phyloP scores from a whole-genome alignment of 2,888 invertebrate genomes.

The Diloba caeruleocephala region DNA sequence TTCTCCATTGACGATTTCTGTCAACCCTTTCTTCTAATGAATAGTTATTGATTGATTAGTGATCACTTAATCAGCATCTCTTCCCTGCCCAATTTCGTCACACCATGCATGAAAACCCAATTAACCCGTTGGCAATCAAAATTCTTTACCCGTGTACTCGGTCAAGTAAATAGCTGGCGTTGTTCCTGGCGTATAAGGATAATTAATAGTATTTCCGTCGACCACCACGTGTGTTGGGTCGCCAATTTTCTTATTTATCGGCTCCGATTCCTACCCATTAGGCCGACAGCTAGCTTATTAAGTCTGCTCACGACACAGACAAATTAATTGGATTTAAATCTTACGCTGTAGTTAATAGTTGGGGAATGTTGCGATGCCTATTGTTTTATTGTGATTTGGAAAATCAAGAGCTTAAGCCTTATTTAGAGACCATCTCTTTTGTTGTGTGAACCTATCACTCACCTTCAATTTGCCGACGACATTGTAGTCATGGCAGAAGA shows the following conservation, averaged over 20 bases:
- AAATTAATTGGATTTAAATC: constrained; percentile 66
- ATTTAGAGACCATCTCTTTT: too few species aligned
- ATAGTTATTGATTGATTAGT: too few species aligned
- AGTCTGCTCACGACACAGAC: constrained; percentile 66
- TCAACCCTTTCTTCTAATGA: too few species aligned
- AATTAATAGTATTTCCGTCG: constrained; percentile 75
- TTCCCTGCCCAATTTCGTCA: too few species aligned
- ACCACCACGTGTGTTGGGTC: constrained; percentile 69
- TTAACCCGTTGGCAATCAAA: constrained; percentile 50
- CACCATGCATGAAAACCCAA: neutral
- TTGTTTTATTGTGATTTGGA: too few species aligned
- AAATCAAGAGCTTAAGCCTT: too few species aligned
- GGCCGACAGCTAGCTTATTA: constrained; percentile 69
- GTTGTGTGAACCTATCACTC: too few species aligned
- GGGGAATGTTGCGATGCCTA: neutral
- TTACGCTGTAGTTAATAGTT: constrained; percentile 29
- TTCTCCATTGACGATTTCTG: too few species aligned
- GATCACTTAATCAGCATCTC: too few species aligned
- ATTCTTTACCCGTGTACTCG: constrained; percentile 51
- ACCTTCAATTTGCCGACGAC: too few species aligned
- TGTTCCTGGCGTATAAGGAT: constrained; percentile 54
- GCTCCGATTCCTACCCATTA: constrained; percentile 76
- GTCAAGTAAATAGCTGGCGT: constrained; percentile 57
- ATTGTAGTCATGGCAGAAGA: too few species aligned
- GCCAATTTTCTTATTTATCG: constrained; percentile 83